Evolutionary conservation across 2,888 invertebrate genomes (phyloP), one percentile per base, ranked within the genome.

Genomic region (Agapetus fuscipes): DNA sequence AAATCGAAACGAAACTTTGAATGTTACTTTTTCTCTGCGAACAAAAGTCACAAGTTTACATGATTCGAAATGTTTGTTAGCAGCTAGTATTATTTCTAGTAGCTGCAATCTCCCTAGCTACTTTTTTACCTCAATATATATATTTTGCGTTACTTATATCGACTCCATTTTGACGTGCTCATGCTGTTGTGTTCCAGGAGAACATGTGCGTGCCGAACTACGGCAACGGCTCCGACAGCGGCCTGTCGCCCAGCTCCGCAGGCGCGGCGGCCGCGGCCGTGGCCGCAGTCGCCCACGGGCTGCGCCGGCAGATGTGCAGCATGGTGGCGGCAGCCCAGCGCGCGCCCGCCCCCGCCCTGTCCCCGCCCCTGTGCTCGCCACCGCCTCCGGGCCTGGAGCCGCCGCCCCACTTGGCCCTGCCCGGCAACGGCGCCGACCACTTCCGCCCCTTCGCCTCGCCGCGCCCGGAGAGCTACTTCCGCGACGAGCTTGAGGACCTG

Each of bases 231-330:
- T 64, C 72, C 49, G 69, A 70, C 30, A 70, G 69, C 10, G 66
- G 65, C 43, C 64, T 68, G 58, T 73, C 69, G 37, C 73, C 62
- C 52, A 62, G 53, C 57, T 74, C 70, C 57, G 80, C 82, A 9
- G 20, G 20, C 20, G 85, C 86, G 12, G 80, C 82, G 30, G 85
- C 87, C 34, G 87, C 87, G 24, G 88, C 88, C 25, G 86, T 87
- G 27, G 86, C 86, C 9, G 85, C 85, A 12, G 87, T 88, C 38
- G 88, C 88, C 11, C 86, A 86, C 64, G 85, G 85, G 29, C 68
- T 88, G 41, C 76, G 87, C 34, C 87, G 88, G 51, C 88, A 88
- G 62, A 86, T 88, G 84, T 83, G 82, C 72, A 80, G 77, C 60
- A 81, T 82, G 80, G 80, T 81, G 41, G 85, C 84, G 1, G 79